Base-by-base conservation (phyloP, 2,888 invertebrate species). In the Falcaria lacertinaria region DNA sequence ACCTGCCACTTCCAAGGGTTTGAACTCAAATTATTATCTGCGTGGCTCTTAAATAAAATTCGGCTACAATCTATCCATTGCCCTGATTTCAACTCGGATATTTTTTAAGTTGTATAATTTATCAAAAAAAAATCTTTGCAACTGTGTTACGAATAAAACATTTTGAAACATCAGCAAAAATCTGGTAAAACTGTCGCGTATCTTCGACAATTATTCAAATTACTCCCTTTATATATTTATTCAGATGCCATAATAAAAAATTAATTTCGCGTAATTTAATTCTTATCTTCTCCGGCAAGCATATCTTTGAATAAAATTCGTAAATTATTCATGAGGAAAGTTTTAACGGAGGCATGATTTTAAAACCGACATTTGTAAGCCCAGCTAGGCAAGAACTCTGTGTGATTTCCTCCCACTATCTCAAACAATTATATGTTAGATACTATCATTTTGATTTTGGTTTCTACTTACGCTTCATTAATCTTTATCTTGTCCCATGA, bases 271-370 rank as follows among this genome's bases (percentile, higher is more conserved):
- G 74, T 83, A 85, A 84, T 83, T 87, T 82, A 80, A 84, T 82
- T 84, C 85, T 85, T 87, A 86, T 87, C 87, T 83, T 69, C 74
- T 57, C 74, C 74, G 64, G 78, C 82, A 80, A 80, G 80, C 82
- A 85, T 85, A 87, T 86, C 86, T 84, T 73, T 67, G 83, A 80
- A 82, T 80, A 82, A 84, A 79, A 84, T 87, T 81, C 65, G 83
- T 87, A 86, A 88, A 88, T 87, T 87, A 88, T 88, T 88, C 87
- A 88, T 87, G 85, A 85, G 79, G 71, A 84, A 86, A 88, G 82
- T 87, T 88, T 85, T 81, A 85, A 84, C 80, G 72, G 81, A 76
- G 80, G 84, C 86, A 85, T 85, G 85, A 81, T 86, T 86, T 85
- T 86, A 80, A 85, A 86, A 80, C 80, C 82, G 75, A 82, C 85